Evolutionary conservation across 2,797 vertebrate species (phyloP).

Genomic region (Macroramphosus scolopax): DNA sequence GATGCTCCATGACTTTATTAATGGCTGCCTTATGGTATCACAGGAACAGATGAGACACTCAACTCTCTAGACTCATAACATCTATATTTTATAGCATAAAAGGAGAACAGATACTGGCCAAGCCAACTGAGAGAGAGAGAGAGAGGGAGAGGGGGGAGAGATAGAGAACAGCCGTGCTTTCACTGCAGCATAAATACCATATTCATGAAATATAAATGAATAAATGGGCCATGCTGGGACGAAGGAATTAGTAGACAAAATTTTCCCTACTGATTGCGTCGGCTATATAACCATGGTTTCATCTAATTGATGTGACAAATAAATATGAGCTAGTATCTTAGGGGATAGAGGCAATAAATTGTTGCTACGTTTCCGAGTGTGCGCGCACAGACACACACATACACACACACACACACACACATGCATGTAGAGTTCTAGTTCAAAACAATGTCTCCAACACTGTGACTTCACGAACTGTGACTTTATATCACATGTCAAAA

Average conservation of each 20-base stretch:
- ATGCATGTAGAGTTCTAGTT: too few species aligned
- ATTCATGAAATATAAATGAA: slow-evolving; percentile 77
- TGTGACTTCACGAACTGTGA: too few species aligned
- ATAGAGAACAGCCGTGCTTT: slow-evolving; percentile 46
- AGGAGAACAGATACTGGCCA: slow-evolving; percentile 59
- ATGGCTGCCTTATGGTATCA: slow-evolving; percentile 82
- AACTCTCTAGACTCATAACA: slow-evolving; percentile 77
- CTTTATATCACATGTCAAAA: too few species aligned
- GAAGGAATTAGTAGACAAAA: slow-evolving; percentile 66
- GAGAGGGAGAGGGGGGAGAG: slow-evolving; percentile 17
- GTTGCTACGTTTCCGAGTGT: slow-evolving; percentile 19
- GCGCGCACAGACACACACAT: not conserved
- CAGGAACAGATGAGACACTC: slow-evolving; percentile 79
- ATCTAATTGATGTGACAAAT: slow-evolving; percentile 70
- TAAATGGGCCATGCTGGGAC: slow-evolving; percentile 61
- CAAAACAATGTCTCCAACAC: too few species aligned
- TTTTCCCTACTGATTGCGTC: slow-evolving; percentile 59
- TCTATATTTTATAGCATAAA: slow-evolving; percentile 84
- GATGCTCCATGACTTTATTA: slow-evolving; percentile 83
- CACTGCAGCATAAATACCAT: slow-evolving; percentile 58
- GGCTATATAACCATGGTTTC: slow-evolving; percentile 56
- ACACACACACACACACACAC: too few species aligned
- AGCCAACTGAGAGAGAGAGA: slow-evolving; percentile 25
- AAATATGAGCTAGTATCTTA: slow-evolving; percentile 54
- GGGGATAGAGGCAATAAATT: slow-evolving; percentile 33